Conservation (phyloP, 2,113 vertebrate genomes). For the Pomatostomus ruficeps region DNA sequence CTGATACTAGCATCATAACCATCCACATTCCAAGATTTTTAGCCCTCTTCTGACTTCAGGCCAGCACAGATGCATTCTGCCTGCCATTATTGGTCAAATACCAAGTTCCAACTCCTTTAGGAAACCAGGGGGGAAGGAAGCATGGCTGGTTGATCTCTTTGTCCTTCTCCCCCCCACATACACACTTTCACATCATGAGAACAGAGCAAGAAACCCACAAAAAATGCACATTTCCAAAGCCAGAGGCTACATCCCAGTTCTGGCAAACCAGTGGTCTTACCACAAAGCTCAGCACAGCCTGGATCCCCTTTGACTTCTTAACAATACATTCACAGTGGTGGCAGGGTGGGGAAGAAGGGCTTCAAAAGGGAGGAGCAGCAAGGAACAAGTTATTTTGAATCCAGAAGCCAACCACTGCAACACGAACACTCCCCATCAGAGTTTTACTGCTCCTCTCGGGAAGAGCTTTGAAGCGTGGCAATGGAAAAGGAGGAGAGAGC, state of each 20-base stretch:
- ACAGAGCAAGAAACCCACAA: slow-evolving; percentile 31
- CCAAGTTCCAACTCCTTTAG: background rate
- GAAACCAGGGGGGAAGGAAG: background rate
- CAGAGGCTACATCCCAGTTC: background rate
- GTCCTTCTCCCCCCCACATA: background rate
- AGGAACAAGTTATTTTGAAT: slow-evolving; percentile 4
- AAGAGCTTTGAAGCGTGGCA: background rate
- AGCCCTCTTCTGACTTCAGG: background rate
- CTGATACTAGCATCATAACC: background rate
- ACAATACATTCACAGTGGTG: slow-evolving; percentile 21
- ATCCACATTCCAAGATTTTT: background rate
- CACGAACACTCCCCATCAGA: background rate
- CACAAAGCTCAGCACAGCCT: slow-evolving; percentile 2
- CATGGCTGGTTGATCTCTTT: slow-evolving; percentile 8
- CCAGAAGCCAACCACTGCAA: background rate
- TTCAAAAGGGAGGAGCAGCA: slow-evolving; percentile 25
- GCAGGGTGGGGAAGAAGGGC: background rate
- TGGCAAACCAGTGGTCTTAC: background rate
- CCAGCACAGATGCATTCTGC: background rate
- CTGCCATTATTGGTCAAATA: slow-evolving; percentile 14
- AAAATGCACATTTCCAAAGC: slow-evolving; percentile 31
- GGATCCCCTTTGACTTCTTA: background rate
- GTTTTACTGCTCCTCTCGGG: background rate
- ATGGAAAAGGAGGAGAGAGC: background rate
- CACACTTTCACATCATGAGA: background rate